Evolutionary conservation across 2,797 vertebrate genomes (phyloP), one percentile per base, ranked within the genome.

Genomic region (Silurus aristotelis): DNA sequence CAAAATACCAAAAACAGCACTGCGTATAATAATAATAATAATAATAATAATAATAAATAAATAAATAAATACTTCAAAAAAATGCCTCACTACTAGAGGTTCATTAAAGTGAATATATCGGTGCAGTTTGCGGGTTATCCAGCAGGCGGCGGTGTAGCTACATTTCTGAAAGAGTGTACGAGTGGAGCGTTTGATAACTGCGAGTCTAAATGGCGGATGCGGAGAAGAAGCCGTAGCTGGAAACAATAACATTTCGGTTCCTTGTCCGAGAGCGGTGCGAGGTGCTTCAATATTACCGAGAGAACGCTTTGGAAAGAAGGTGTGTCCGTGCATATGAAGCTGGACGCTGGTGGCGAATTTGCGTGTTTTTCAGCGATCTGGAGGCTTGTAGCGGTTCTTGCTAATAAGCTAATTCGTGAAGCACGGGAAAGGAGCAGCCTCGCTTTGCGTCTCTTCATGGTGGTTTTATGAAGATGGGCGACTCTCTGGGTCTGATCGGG

Each of bases 401-500:
- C 48, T 52, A 52, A 52, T 52, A 52, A 52, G 48, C 48, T 52
- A 52, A 93, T 95, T 66, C 94, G 56, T 87, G 89, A 90, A 90
- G 92, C 84, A 92, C 91, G 92, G 94, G 94, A 92, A 94, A 64
- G 72, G n/a, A 63, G 83, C 46, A 43, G 82, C 81, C 81, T 83
- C 81, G 58, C 67, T 46, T 38, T 93, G n/a, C 43, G 8, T 88
- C 90, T 89, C 93, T 94, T 93, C 92, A 94, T 92, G 94, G 92
- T 94, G 93, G 92, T 91, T 90, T 87, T 87, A 83, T 84, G 90
- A 93, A 91, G 92, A 96, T 98, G 96, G 96, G 96, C 88, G 96
- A 97, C 90, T 96, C 96, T 90, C 94, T 97, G 52, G 96, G 96
- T 92, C 92, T 97, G 91, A 96, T 98, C 84, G 97, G 97, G 87